These are phyloP conservation scores for Desmophyllum pertusum DNA, from an alignment of 92 coral and sea anemone species.

Conservation along the genomic window DNA sequence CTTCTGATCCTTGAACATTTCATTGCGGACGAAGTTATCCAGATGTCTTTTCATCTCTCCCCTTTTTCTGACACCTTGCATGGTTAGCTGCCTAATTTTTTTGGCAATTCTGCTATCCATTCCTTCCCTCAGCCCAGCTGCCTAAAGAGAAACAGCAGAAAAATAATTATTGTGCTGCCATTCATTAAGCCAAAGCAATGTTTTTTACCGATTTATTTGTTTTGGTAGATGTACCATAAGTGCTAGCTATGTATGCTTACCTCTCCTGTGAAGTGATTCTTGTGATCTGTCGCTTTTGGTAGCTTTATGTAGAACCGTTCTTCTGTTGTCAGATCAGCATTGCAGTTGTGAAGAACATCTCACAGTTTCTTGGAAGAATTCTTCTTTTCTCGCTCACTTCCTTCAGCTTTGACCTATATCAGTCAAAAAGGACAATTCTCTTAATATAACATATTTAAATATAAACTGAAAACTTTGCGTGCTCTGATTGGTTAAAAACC, in stretches of 20 bases:
- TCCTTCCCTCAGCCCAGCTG: conserved; percentile 32
- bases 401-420: too few relatives aligned
- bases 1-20: not conserved
- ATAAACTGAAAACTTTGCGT: too few relatives aligned
- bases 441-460: too few relatives aligned
- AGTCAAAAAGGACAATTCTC: too few relatives aligned
- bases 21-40: conserved; percentile 1
- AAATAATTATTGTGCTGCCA: not conserved
- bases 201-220: too few relatives aligned
- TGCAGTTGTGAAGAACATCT: not conserved
- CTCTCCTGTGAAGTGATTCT: conserved; percentile 28
- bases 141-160: not conserved
- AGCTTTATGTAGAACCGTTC: conserved; percentile 1
- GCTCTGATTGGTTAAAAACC: too few relatives aligned
- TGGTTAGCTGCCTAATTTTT: conserved; percentile 17
- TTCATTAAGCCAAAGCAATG: not conserved
- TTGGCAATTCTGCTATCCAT: conserved; percentile 2
- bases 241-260: not conserved
- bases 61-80: conserved; percentile 42
- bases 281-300: conserved; percentile 9
- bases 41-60: conserved; percentile 33
- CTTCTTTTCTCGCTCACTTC: not conserved
- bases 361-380: not conserved
- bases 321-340: not conserved
- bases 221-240: not conserved